These are phyloP conservation scores for Rhagophthalmus giganteus DNA, from an alignment of 2,888 invertebrate species.

Conservation along the genomic window DNA sequence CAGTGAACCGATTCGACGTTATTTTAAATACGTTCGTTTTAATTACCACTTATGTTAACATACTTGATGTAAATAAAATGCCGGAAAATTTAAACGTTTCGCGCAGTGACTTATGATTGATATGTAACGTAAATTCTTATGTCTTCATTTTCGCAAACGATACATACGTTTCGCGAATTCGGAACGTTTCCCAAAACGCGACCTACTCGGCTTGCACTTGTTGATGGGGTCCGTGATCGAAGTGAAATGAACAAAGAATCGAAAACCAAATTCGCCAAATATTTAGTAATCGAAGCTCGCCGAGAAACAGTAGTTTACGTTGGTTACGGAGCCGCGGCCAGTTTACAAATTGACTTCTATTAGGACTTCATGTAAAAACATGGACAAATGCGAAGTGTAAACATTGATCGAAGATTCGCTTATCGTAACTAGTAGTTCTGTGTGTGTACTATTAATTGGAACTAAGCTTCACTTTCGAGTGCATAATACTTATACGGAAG, in stretches of 20 bases:
- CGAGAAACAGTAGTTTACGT: conserved; percentile 29
- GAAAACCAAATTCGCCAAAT: conserved; percentile 28
- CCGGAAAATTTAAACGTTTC: conserved; percentile 9
- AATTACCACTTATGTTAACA: conserved; percentile 20
- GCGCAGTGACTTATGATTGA: conserved; percentile 12
- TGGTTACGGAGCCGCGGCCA: conserved; percentile 26
- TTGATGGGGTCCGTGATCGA: conserved; percentile 28
- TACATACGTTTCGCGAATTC: neutral
- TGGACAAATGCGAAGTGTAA: conserved; percentile 26
- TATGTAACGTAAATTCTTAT: conserved; percentile 6
- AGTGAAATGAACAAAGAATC: conserved; percentile 24
- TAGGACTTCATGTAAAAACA: conserved; percentile 30
- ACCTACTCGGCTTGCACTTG: too few relatives aligned
- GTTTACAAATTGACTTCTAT: conserved; percentile 37
- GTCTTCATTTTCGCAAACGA: neutral
- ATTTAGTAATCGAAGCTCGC: conserved; percentile 34
- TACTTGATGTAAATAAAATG: conserved; percentile 23
- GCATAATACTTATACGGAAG: neutral
- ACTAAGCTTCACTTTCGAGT: conserved; percentile 7
- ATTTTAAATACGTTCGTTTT: conserved; percentile 21
- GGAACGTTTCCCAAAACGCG: too few relatives aligned
- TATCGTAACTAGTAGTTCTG: conserved; percentile 11
- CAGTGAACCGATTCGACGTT: conserved; percentile 19
- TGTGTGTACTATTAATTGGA: conserved; percentile 25
- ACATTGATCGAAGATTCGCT: conserved; percentile 23